Percentiles rank a stretch among this genome's conserved stretches.
Evolutionary conservation across 1,140 invertebrate genomes (phyloP).

Genomic region (Eriocheir sinensis): DNA sequence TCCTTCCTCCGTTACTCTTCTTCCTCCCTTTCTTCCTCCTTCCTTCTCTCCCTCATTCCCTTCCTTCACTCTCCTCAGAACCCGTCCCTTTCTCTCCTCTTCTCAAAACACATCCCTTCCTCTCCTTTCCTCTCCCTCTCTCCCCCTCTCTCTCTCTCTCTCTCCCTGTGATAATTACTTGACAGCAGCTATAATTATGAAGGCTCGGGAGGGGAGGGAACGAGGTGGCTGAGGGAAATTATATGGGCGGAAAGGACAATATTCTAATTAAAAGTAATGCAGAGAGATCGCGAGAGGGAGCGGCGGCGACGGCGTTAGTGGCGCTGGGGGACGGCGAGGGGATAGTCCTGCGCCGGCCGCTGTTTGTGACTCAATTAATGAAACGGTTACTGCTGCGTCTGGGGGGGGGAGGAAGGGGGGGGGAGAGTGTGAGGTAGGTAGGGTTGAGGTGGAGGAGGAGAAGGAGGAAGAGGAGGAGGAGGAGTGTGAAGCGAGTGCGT

Average conservation of each 20-base stretch:
- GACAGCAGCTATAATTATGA: conserved; percentile 66
- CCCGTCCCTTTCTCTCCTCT: neutral
- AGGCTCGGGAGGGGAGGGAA: neutral
- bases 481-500: too few relatives aligned
- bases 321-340: neutral
- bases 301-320: neutral
- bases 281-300: conserved; percentile 1
- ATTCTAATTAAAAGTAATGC: conserved; percentile 62
- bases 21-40: neutral
- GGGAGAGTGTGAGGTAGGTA: neutral
- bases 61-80: conserved; percentile 2
- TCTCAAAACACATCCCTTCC: neutral
- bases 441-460: neutral
- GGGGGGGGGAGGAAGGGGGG: neutral
- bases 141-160: neutral
- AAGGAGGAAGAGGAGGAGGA: too few relatives aligned
- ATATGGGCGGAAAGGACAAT: conserved; percentile 46
- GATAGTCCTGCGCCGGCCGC: too few relatives aligned
- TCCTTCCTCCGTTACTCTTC: neutral
- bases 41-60: neutral
- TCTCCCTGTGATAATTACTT: conserved; percentile 51
- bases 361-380: neutral
- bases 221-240: conserved; percentile 16
- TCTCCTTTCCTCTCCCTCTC: neutral
- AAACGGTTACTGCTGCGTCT: neutral